Evolutionary conservation across 2,888 invertebrate species (phyloP).

Genomic region (Spicauda simplicius): DNA sequence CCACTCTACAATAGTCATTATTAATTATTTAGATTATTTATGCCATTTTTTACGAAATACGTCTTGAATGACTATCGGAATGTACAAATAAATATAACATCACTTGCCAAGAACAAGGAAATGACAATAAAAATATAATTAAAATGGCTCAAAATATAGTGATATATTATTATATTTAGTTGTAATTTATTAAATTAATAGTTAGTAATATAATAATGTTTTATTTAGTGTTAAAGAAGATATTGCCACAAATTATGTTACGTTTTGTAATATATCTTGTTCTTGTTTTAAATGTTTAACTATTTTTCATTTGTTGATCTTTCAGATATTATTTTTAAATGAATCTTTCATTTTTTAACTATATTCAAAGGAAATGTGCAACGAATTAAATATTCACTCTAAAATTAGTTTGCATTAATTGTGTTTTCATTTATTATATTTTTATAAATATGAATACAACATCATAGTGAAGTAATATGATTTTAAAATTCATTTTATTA

Average conservation of each 20-base stretch:
- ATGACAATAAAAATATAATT: slow-evolving; percentile 33
- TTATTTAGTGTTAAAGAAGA: background rate
- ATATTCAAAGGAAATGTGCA: background rate
- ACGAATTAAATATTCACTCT: background rate
- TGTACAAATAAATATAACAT: slow-evolving; percentile 36
- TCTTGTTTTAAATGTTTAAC: slow-evolving; percentile 21
- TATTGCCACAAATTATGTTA: slow-evolving; percentile 16
- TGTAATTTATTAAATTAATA: slow-evolving; percentile 17
- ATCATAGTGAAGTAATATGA: too few relatives aligned
- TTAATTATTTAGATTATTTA: too few relatives aligned
- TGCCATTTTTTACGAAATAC: slow-evolving; percentile 5
- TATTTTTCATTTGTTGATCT: slow-evolving; percentile 20
- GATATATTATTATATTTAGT: slow-evolving; percentile 30
- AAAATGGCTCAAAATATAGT: slow-evolving; percentile 33
- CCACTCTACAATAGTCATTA: too few relatives aligned
- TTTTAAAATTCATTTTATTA: too few relatives aligned
- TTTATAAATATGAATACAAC: too few relatives aligned
- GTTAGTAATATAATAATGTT: background rate
- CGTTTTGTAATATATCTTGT: background rate
- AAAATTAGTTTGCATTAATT: background rate
- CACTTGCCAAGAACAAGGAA: slow-evolving; percentile 42
- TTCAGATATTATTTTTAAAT: slow-evolving; percentile 23
- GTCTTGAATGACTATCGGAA: slow-evolving; percentile 19
- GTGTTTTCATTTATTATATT: too few relatives aligned
- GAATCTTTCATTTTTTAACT: background rate